Conservation (phyloP, 2,888 invertebrate genomes). For the Subacronicta megacephala region DNA sequence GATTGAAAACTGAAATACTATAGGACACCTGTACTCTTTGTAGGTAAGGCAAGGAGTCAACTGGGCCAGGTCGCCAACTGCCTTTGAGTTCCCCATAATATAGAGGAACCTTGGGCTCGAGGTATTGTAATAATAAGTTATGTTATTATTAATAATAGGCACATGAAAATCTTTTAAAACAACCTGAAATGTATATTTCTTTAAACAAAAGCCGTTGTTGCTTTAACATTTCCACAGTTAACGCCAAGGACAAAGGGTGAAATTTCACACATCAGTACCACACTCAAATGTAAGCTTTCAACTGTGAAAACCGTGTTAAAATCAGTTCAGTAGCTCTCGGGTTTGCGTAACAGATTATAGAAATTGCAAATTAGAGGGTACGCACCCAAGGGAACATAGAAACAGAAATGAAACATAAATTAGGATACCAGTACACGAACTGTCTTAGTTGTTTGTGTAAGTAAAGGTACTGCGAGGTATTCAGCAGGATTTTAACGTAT, state of each 20-base stretch:
- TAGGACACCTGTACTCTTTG: too few species aligned
- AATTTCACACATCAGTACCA: conserved; percentile 39
- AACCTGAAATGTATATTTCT: too few species aligned
- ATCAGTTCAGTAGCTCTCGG: conserved; percentile 28
- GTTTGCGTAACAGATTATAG: conserved; percentile 34
- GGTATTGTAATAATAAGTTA: too few species aligned
- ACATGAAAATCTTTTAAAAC: too few species aligned
- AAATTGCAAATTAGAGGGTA: conserved; percentile 31
- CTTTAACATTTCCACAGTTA: conserved; percentile 10
- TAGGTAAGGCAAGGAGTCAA: too few species aligned
- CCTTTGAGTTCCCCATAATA: too few species aligned
- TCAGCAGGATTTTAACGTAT: too few species aligned
- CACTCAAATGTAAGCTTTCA: conserved; percentile 27
- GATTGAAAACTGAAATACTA: too few species aligned
- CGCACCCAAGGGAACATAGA: not conserved
- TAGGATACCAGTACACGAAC: not conserved
- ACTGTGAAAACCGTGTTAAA: conserved; percentile 40
- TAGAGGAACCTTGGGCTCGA: too few species aligned
- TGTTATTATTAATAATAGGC: too few species aligned
- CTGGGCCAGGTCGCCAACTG: too few species aligned
- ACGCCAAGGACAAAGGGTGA: conserved; percentile 25
- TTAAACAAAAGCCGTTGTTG: not conserved
- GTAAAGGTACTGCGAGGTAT: too few species aligned
- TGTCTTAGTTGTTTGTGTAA: not conserved
- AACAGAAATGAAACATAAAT: conserved; percentile 14